phyloP scores from a whole-genome alignment of 2,888 invertebrate genomes.

The Drosophila birchii region DNA sequence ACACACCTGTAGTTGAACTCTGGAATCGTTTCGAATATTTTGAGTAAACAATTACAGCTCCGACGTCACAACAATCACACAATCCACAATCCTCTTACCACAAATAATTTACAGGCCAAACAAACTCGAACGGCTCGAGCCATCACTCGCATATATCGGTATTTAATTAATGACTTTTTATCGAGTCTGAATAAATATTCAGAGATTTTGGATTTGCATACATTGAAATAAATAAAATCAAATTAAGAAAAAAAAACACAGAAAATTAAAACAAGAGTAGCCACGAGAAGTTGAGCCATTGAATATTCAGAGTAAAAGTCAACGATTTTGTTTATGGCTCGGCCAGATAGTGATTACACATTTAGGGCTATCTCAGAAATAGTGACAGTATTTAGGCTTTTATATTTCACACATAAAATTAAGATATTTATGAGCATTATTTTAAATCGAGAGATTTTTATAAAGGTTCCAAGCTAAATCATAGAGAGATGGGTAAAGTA shows the following conservation, averaged over 20 bases:
- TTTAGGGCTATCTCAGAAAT: constrained; percentile 28
- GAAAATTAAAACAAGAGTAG: constrained; percentile 22
- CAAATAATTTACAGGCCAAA: constrained; percentile 48
- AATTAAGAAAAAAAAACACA: constrained; percentile 11
- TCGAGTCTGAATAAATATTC: constrained; percentile 57
- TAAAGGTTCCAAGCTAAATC: neutral
- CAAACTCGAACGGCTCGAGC: constrained; percentile 44
- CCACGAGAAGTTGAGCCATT: constrained; percentile 45
- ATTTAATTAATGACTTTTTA: constrained; percentile 70
- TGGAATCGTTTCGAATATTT: constrained; percentile 26
- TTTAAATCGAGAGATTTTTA: neutral
- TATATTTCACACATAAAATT: neutral
- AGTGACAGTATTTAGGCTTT: neutral
- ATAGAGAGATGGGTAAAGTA: neutral
- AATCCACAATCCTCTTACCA: constrained; percentile 31
- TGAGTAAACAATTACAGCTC: constrained; percentile 37
- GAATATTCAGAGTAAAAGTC: constrained; percentile 69
- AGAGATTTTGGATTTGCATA: constrained; percentile 63
- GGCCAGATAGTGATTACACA: constrained; percentile 59
- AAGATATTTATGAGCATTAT: neutral
- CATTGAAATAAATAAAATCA: constrained; percentile 60
- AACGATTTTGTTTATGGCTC: constrained; percentile 59
- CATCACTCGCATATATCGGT: constrained; percentile 43
- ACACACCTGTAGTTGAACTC: constrained; percentile 28
- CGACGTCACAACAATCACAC: constrained; percentile 35